Percentiles rank a stretch among this genome's conserved stretches.
phyloP scores from a whole-genome alignment of 1,140 invertebrate species.

The Microplitis mediator region DNA sequence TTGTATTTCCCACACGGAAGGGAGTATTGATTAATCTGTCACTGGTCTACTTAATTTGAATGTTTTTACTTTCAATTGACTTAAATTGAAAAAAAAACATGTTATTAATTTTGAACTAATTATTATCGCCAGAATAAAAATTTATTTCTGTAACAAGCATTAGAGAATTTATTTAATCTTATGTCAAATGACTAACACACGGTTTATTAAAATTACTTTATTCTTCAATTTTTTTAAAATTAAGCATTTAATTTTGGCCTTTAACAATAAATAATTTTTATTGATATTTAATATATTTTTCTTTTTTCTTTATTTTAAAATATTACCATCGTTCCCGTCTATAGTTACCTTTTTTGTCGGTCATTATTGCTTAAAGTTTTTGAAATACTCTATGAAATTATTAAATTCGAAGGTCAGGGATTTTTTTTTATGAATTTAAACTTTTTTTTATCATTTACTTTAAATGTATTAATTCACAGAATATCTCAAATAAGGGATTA shows the following conservation, averaged over 20 bases:
- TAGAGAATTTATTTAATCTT: background rate
- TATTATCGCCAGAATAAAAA: background rate
- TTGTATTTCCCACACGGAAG: conserved; percentile 58
- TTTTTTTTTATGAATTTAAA: too few species aligned
- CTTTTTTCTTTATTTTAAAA: background rate
- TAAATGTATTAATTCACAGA: too few species aligned
- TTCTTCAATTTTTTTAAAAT: too few species aligned
- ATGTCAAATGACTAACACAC: too few species aligned
- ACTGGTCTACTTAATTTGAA: conserved; percentile 40
- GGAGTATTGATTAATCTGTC: conserved; percentile 62
- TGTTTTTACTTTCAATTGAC: conserved; percentile 9
- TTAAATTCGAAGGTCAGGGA: too few species aligned
- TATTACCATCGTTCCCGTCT: conserved; percentile 31
- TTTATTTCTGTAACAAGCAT: background rate
- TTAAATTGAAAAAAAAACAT: background rate
- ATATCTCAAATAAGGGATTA: too few species aligned
- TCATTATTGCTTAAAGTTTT: conserved; percentile 54
- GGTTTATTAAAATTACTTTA: too few species aligned
- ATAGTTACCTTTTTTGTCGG: conserved; percentile 65
- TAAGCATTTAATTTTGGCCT: background rate
- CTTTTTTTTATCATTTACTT: too few species aligned
- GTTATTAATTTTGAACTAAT: background rate
- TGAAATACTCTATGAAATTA: conserved; percentile 16
- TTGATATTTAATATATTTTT: background rate
- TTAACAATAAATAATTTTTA: background rate